Percentiles rank a stretch among this genome's conserved stretches.
Evolutionary conservation across 2,888 invertebrate genomes (phyloP).

Genomic region (Galeruca laticollis): DNA sequence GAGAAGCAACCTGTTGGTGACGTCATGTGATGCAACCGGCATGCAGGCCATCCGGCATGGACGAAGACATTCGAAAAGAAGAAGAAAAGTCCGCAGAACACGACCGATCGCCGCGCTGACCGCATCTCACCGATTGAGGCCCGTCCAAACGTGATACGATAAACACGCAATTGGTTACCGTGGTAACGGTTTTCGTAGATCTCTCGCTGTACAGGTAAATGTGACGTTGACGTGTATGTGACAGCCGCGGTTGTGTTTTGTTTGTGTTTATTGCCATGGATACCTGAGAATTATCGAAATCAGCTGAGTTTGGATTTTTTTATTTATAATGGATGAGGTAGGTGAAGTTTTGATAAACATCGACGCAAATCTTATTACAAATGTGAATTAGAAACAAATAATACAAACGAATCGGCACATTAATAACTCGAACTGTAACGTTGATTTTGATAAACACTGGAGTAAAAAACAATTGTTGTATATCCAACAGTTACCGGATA

Average conservation of each 20-base stretch:
- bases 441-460: too few relatives aligned
- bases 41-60: constrained; percentile 34
- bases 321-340: constrained; percentile 27
- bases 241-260: constrained; percentile 26
- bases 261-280: constrained; percentile 30
- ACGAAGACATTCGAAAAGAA: constrained; percentile 27
- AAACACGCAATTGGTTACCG: constrained; percentile 19
- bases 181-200: constrained; percentile 12
- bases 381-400: not conserved
- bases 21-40: constrained; percentile 56
- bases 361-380: not conserved
- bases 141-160: constrained; percentile 11
- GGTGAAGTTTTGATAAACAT: not conserved
- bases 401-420: too few relatives aligned
- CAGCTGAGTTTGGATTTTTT: not conserved
- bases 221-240: constrained; percentile 29
- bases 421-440: too few relatives aligned
- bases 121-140: constrained; percentile 25
- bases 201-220: constrained; percentile 14
- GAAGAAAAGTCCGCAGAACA: constrained; percentile 43
- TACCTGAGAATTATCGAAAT: constrained; percentile 16
- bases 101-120: constrained; percentile 34
- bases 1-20: constrained; percentile 62
- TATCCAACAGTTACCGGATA: too few relatives aligned
- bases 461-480: too few relatives aligned